Conservation (phyloP, 2,888 invertebrate genomes). For the Andrena bucephala region DNA sequence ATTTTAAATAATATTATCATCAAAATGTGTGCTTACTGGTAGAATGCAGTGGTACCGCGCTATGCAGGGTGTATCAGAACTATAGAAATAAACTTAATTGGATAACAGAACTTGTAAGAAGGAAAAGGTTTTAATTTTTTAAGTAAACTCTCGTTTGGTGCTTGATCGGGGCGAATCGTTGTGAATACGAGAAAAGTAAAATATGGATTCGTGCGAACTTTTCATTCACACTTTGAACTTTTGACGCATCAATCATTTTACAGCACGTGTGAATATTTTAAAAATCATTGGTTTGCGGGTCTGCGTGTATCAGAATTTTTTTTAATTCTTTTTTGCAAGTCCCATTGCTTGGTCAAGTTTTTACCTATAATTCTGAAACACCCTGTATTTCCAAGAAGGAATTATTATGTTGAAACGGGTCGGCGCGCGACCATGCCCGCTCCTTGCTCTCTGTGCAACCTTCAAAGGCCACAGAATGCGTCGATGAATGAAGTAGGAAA, state of each 20-base stretch:
- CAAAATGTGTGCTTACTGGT: not conserved
- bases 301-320: too few species aligned
- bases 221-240: not conserved
- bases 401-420: constrained; percentile 71
- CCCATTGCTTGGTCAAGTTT: not conserved
- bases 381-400: constrained; percentile 58
- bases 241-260: too few species aligned
- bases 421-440: constrained; percentile 70
- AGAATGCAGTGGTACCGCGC: constrained; percentile 36
- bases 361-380: too few species aligned
- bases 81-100: too few species aligned
- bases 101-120: too few species aligned
- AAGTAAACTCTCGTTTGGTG: not conserved
- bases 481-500: constrained; percentile 84
- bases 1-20: too few species aligned
- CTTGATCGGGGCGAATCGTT: too few species aligned
- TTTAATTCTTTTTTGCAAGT: too few species aligned
- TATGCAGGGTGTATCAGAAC: not conserved
- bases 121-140: not conserved
- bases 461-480: constrained; percentile 84
- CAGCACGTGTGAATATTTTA: too few species aligned
- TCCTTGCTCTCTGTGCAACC: constrained; percentile 80
- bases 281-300: too few species aligned
- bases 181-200: too few species aligned
- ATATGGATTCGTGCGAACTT: not conserved